phyloP scores from a whole-genome alignment of 2,797 vertebrate genomes.

The Chaetodon trifasciatus region DNA sequence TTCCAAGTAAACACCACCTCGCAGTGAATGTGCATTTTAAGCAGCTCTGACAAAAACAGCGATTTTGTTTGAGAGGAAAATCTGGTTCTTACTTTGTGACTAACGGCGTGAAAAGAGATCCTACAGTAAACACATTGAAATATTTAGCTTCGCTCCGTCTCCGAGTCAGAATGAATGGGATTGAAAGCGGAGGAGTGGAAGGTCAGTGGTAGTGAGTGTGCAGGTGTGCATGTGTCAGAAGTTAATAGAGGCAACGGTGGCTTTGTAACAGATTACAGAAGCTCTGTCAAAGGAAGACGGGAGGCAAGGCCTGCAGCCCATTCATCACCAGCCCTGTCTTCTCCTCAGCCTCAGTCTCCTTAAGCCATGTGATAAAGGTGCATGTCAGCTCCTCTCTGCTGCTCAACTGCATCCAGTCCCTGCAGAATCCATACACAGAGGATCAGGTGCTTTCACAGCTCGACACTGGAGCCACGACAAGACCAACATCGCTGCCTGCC shows the following conservation, averaged over 20 bases:
- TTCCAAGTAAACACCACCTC: constrained; percentile 17
- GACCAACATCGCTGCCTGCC: constrained; percentile 38
- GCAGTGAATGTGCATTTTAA: constrained; percentile 5
- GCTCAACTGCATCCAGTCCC: constrained; percentile 82
- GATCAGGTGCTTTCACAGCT: constrained; percentile 58
- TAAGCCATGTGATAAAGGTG: constrained; percentile 85
- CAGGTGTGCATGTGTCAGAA: constrained; percentile 81
- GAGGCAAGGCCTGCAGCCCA: constrained; percentile 80
- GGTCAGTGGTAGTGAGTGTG: constrained; percentile 75
- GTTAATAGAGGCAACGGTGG: constrained; percentile 83
- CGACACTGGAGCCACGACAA: constrained; percentile 56
- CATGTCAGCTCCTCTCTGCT: constrained; percentile 82
- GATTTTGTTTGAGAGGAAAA: not conserved
- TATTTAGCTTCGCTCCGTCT: constrained; percentile 48
- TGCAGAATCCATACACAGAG: constrained; percentile 76
- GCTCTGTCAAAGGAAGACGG: constrained; percentile 82
- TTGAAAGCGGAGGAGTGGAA: constrained; percentile 67
- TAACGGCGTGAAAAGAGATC: constrained; percentile 8
- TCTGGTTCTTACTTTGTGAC: not conserved
- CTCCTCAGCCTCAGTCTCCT: constrained; percentile 80
- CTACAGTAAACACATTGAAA: constrained; percentile 44
- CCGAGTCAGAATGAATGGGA: constrained; percentile 47
- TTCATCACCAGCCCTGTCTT: constrained; percentile 84
- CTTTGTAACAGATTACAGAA: constrained; percentile 86
- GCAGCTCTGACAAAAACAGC: not conserved